Conservation (phyloP, 2,888 invertebrate species). For the Congeria kusceri region DNA sequence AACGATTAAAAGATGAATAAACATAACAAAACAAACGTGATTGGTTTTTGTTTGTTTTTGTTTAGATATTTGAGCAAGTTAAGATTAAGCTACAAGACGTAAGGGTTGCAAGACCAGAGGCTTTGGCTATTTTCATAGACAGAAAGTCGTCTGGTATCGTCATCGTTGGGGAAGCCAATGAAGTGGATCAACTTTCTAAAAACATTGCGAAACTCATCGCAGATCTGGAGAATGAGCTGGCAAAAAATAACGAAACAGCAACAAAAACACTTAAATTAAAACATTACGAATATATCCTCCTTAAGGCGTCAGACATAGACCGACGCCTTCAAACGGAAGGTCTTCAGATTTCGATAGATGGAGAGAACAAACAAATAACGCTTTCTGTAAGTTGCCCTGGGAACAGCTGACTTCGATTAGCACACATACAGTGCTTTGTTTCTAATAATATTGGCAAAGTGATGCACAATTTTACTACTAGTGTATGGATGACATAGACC, state of each 20-base stretch:
- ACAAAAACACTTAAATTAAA: conserved; percentile 1
- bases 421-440: no score
- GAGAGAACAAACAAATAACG: neutral
- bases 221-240: neutral
- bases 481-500: no score
- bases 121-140: conserved; percentile 31
- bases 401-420: no score
- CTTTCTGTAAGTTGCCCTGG: no score
- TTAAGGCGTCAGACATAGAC: neutral
- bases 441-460: no score
- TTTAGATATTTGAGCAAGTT: neutral
- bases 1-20: no score
- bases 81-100: conserved; percentile 20
- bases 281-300: neutral
- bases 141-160: conserved; percentile 16
- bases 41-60: no score
- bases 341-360: neutral
- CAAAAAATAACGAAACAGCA: neutral
- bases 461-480: no score
- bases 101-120: conserved; percentile 35
- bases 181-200: conserved; percentile 10
- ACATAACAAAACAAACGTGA: no score
- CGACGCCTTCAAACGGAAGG: neutral
- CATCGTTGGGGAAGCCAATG: conserved; percentile 25
- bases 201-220: neutral